phyloP scores from a whole-genome alignment of 2,113 vertebrate species.

The Eulemur macaco region DNA sequence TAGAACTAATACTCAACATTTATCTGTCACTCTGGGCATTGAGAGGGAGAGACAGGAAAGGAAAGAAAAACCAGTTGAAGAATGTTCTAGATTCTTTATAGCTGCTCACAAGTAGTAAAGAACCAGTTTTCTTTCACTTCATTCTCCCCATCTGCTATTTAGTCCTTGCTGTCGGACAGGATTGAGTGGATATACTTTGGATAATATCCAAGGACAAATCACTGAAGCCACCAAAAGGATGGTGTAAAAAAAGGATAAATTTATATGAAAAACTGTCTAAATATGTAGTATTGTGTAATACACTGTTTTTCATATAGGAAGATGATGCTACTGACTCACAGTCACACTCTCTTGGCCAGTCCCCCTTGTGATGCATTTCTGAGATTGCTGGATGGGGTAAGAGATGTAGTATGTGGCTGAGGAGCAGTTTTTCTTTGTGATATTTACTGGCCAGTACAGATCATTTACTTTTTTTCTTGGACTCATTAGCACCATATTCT shows the following conservation, averaged over 20 bases:
- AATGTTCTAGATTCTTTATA: not conserved
- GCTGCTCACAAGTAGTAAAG: not conserved
- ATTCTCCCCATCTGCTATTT: not conserved
- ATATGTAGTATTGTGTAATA: not conserved
- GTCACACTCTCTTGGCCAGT: constrained; percentile 21
- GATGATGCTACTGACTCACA: not conserved
- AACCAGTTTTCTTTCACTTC: not conserved
- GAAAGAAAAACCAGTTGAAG: not conserved
- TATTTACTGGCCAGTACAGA: not conserved
- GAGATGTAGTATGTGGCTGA: not conserved
- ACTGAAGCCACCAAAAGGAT: not conserved
- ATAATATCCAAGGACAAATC: constrained; percentile 18
- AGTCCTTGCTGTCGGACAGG: not conserved
- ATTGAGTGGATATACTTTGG: not conserved
- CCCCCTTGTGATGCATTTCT: constrained; percentile 12
- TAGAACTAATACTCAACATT: not conserved
- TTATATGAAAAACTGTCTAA: not conserved
- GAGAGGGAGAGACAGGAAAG: not conserved
- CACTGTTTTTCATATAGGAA: constrained; percentile 9
- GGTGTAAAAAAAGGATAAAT: not conserved
- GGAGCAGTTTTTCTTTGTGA: constrained; percentile 41
- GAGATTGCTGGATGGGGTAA: not conserved
- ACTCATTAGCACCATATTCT: not conserved
- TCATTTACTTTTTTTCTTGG: constrained; percentile 12
- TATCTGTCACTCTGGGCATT: not conserved